phyloP scores from a whole-genome alignment of 2,113 vertebrate genomes.

The Delphinapterus leucas region DNA sequence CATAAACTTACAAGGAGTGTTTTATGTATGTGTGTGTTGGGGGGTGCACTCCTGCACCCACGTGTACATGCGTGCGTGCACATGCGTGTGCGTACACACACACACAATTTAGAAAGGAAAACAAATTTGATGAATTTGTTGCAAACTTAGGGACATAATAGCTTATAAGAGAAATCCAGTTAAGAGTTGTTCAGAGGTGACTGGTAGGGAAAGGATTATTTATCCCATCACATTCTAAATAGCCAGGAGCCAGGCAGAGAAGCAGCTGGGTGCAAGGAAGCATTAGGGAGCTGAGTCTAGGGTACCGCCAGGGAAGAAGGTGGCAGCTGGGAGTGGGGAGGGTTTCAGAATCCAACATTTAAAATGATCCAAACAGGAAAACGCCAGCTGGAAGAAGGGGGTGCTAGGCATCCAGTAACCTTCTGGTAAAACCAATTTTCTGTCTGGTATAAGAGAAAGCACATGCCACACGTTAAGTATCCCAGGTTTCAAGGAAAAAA shows the following conservation, averaged over 20 bases:
- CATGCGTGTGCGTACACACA: neutral
- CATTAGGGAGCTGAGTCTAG: constrained; percentile 65
- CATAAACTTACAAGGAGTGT: neutral
- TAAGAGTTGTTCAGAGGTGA: constrained; percentile 66
- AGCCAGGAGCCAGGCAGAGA: constrained; percentile 54
- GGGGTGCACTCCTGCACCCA: neutral
- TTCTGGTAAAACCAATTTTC: constrained; percentile 62
- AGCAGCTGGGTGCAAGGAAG: constrained; percentile 71
- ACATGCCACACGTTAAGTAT: constrained; percentile 44
- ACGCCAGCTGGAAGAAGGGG: constrained; percentile 68
- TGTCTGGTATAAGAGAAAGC: constrained; percentile 67
- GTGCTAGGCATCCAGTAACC: constrained; percentile 71
- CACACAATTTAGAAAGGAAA: neutral
- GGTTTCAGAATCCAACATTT: constrained; percentile 66
- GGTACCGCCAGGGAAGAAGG: constrained; percentile 63
- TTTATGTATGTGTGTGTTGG: neutral
- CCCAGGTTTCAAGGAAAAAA: constrained; percentile 33
- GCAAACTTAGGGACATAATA: constrained; percentile 34
- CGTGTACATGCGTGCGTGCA: accelerated
- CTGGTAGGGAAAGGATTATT: constrained; percentile 59
- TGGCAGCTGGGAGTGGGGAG: constrained; percentile 71
- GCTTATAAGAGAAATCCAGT: constrained; percentile 51
- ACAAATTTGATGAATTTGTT: constrained; percentile 5
- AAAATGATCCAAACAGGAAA: constrained; percentile 64
- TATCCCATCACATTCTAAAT: constrained; percentile 48